These are phyloP conservation scores for Stichodactyla mertensii DNA, from an alignment of 64 coral and sea anemone genomes.

Conservation along the genomic window DNA sequence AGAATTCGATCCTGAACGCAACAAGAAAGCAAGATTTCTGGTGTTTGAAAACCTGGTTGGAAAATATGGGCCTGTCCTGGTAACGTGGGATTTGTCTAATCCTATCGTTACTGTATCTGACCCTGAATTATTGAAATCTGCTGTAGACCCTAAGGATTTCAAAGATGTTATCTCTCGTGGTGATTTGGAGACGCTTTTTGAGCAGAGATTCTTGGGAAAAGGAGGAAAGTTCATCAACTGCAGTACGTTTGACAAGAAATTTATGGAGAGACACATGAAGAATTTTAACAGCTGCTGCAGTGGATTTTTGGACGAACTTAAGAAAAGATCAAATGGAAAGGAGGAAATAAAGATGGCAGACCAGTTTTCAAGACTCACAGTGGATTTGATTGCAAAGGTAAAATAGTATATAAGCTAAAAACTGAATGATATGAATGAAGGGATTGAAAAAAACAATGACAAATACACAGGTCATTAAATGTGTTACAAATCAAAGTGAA, in stretches of 20 bases:
- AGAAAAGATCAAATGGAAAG: background rate
- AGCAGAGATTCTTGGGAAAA: slow-evolving; percentile 9
- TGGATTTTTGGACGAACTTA: background rate
- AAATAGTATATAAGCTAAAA: background rate
- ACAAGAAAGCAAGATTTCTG: background rate
- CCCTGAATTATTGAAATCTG: background rate
- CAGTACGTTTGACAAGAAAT: background rate
- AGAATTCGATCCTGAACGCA: background rate
- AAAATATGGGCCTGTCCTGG: slow-evolving; percentile 6
- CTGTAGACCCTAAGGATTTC: background rate
- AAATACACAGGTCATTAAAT: too few species aligned
- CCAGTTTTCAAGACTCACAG: background rate
- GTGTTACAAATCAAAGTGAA: too few species aligned
- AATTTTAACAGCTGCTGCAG: slow-evolving; percentile 1
- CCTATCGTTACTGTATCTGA: slow-evolving; percentile 14
- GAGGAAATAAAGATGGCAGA: slow-evolving; percentile 3
- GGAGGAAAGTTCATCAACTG: background rate
- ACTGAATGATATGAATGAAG: too few species aligned
- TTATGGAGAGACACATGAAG: background rate
- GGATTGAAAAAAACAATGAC: too few species aligned
- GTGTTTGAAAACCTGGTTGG: background rate
- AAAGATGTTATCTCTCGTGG: background rate
- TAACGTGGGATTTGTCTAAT: slow-evolving; percentile 1
- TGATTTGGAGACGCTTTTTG: background rate
- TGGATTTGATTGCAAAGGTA: slow-evolving; percentile 8